A percentile compares a stretch with the other conserved stretches of the same genome.
phyloP scores from a whole-genome alignment of 2,888 invertebrate species.

The Pollenia labialis region DNA sequence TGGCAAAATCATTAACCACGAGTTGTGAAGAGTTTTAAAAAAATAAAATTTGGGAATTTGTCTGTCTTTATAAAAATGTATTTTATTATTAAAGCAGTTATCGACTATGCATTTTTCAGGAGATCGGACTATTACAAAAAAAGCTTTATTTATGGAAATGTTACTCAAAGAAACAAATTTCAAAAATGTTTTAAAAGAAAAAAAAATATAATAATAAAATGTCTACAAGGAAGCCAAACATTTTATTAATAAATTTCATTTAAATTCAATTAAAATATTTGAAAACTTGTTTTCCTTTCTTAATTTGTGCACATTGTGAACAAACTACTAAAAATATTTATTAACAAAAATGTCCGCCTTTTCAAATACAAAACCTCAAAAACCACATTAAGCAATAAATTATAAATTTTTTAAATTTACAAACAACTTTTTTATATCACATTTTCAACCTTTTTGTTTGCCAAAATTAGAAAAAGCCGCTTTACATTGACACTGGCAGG shows the following conservation, averaged over 20 bases:
- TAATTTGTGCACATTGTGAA: not conserved
- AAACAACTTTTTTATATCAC: conserved; percentile 14
- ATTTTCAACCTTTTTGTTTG: conserved; percentile 16
- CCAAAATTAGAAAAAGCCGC: conserved; percentile 18
- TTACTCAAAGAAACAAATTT: no score
- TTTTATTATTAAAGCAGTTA: no score
- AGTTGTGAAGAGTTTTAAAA: no score
- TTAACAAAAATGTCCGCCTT: conserved; percentile 12
- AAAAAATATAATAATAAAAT: not conserved
- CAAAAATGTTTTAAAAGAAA: no score
- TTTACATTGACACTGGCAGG: conserved; percentile 34
- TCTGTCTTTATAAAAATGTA: no score
- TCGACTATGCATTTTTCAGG: no score
- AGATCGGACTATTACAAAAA: no score
- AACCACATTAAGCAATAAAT: conserved; percentile 62
- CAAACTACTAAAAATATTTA: conserved; percentile 50
- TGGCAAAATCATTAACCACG: no score
- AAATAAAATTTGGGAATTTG: no score
- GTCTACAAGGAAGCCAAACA: not conserved
- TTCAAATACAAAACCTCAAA: conserved; percentile 34
- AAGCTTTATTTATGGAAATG: no score
- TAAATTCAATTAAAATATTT: conserved; percentile 56
- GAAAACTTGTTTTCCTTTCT: not conserved
- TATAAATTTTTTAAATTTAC: conserved; percentile 58
- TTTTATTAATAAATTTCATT: conserved; percentile 39